Conservation (phyloP, 2,113 vertebrate genomes). For the Hippopotamus amphibius region DNA sequence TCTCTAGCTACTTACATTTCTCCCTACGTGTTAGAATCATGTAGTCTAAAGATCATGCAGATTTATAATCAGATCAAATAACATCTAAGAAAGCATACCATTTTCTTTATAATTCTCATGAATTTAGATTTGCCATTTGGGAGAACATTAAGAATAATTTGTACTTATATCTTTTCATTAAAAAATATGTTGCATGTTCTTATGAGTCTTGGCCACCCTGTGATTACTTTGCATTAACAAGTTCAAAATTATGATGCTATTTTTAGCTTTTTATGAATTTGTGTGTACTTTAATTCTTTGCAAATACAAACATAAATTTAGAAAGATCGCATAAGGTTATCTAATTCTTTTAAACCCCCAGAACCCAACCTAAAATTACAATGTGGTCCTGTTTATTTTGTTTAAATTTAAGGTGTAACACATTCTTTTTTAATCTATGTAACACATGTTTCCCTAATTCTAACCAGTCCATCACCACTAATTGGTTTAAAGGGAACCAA, state of each 20-base stretch:
- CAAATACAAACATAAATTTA: neutral
- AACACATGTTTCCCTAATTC: neutral
- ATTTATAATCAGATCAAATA: constrained; percentile 42
- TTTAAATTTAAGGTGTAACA: neutral
- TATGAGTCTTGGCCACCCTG: neutral
- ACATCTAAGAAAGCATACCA: neutral
- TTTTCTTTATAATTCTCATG: neutral
- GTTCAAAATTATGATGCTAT: neutral
- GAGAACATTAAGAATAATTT: constrained; percentile 51
- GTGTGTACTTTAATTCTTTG: neutral
- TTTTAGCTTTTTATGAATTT: neutral
- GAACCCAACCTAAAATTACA: neutral
- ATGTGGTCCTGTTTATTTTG: neutral
- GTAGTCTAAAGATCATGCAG: neutral
- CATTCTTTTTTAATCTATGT: neutral
- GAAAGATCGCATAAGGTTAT: neutral
- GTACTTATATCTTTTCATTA: neutral
- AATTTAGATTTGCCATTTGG: constrained; percentile 12
- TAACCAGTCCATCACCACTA: neutral
- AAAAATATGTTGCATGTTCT: neutral
- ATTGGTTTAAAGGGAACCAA: neutral
- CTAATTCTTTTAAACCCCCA: neutral
- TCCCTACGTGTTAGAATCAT: constrained; percentile 6
- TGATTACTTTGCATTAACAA: neutral
- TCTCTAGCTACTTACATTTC: constrained; percentile 6